A percentile compares a stretch with the other conserved stretches of the same genome.
Conservation (phyloP, 1,140 invertebrate species). For the Condylostylus longicornis region DNA sequence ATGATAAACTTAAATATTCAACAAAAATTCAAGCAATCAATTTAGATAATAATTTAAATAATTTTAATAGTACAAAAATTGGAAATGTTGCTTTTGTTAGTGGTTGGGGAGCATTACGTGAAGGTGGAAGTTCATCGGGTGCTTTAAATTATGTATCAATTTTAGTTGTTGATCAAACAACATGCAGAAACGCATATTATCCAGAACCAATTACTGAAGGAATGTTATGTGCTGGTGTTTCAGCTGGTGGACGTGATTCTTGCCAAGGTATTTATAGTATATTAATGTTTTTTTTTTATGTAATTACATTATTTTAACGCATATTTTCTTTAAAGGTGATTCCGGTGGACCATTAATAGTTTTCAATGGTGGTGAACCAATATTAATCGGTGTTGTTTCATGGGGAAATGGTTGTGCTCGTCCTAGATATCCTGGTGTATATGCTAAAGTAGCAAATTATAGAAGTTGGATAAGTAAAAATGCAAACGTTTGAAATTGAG, state of each 20-base stretch:
- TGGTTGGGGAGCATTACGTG: constrained; percentile 4
- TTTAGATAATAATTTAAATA: too few species aligned
- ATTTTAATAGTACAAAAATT: background rate
- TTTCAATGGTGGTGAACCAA: constrained; percentile 19
- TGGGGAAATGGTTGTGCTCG: constrained; percentile 47
- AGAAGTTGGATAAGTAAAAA: too few species aligned
- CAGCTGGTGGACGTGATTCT: background rate
- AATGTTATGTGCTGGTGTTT: background rate
- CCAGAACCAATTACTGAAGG: background rate
- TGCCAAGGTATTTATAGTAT: too few species aligned
- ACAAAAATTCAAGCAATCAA: background rate
- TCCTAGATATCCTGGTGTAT: constrained; percentile 39
- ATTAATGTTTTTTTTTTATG: constrained; percentile 6
- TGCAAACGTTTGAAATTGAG: too few species aligned
- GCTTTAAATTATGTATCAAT: constrained; percentile 4
- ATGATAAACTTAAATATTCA: background rate
- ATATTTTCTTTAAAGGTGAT: constrained; percentile 38
- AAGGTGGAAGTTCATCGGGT: constrained; percentile 1
- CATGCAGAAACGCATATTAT: background rate
- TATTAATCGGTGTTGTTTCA: constrained; percentile 46
- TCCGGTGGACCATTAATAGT: constrained; percentile 41
- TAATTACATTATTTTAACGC: constrained; percentile 3
- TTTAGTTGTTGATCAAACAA: background rate
- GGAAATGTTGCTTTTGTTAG: background rate
- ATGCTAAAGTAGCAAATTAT: constrained; percentile 32